Evolutionary conservation across 2,113 vertebrate genomes (phyloP).

Genomic region (Myotis davidii): DNA sequence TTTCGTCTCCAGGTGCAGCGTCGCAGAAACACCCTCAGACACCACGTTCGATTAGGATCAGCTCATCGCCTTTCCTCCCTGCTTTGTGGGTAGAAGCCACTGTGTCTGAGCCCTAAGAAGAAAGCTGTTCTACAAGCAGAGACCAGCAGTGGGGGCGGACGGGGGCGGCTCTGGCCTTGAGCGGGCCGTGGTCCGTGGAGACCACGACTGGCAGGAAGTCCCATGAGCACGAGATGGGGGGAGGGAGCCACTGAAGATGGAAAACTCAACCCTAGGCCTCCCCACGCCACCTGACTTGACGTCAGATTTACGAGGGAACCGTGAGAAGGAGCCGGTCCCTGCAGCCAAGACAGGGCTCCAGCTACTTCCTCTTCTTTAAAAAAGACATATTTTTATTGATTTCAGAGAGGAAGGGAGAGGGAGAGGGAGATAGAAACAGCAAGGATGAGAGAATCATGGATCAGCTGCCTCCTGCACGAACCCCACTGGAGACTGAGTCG

Average conservation of each 20-base stretch:
- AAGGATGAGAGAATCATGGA: too few species aligned
- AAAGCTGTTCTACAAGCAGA: background rate
- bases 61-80: background rate
- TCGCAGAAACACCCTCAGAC: background rate
- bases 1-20: background rate
- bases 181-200: background rate
- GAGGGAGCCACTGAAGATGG: accelerated
- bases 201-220: accelerated
- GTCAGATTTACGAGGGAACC: background rate
- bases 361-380: background rate
- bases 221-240: too few species aligned
- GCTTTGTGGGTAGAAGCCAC: background rate
- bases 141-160: background rate
- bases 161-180: background rate
- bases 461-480: too few species aligned
- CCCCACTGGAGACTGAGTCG: too few species aligned
- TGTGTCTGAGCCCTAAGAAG: background rate
- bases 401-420: too few species aligned
- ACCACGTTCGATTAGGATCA: background rate
- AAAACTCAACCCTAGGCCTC: background rate
- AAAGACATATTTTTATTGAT: too few species aligned
- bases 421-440: too few species aligned
- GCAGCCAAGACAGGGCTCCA: background rate
- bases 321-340: background rate
- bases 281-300: too few species aligned